Evolutionary conservation across 1,140 invertebrate genomes (phyloP).

Genomic region (Stenopsyche tienmushanensis): DNA sequence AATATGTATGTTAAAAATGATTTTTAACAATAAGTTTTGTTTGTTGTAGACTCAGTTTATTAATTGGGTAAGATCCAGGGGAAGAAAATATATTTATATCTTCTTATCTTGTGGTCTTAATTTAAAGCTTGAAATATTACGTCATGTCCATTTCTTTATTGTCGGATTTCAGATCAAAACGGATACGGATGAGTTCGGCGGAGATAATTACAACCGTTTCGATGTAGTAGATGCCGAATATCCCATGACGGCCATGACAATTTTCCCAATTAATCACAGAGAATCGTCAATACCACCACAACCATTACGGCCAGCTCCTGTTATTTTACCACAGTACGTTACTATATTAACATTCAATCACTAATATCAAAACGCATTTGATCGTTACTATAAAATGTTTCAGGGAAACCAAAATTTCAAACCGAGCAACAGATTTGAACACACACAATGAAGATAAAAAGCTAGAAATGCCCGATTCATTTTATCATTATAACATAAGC

Average conservation of each 20-base stretch:
- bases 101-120: too few relatives aligned
- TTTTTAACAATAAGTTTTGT: too few relatives aligned
- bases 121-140: too few relatives aligned
- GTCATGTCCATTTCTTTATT: too few relatives aligned
- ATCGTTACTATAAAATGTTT: conserved; percentile 3
- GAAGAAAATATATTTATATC: too few relatives aligned
- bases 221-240: conserved; percentile 34
- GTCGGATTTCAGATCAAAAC: conserved; percentile 36
- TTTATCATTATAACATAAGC: conserved; percentile 38
- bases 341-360: background rate
- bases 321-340: conserved; percentile 44
- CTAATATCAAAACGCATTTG: background rate
- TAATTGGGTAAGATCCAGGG: too few relatives aligned
- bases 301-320: conserved; percentile 57
- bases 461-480: conserved; percentile 34
- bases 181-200: conserved; percentile 34
- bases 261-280: conserved; percentile 34
- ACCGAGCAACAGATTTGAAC: conserved; percentile 20
- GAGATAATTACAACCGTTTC: conserved; percentile 36
- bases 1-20: too few relatives aligned
- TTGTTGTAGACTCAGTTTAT: too few relatives aligned
- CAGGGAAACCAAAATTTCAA: conserved; percentile 27
- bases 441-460: conserved; percentile 11
- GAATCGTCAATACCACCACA: conserved; percentile 54
- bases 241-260: conserved; percentile 38